These are phyloP conservation scores for Neodon shergylaensis DNA, from an alignment of 2,113 vertebrate species.

Conservation along the genomic window DNA sequence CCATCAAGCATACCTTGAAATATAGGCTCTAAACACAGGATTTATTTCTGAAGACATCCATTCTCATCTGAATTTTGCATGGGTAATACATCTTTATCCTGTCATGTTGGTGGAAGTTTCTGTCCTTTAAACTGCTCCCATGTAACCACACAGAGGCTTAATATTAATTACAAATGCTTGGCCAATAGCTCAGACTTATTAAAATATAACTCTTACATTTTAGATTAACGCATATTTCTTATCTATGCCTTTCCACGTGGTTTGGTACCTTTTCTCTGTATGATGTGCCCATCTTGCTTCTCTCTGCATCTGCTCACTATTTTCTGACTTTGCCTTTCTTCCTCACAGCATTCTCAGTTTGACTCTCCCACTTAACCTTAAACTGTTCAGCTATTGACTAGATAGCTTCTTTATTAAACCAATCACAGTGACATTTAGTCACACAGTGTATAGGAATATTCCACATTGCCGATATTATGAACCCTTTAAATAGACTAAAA, in stretches of 20 bases:
- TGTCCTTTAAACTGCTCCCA: neutral
- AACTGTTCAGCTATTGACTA: neutral
- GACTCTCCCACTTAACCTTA: neutral
- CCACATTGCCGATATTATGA: neutral
- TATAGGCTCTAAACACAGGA: neutral
- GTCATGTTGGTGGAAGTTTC: neutral
- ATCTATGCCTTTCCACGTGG: neutral
- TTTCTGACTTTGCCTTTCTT: neutral
- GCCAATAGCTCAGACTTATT: neutral
- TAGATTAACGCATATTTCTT: neutral
- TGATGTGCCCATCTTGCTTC: neutral
- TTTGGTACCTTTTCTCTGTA: neutral
- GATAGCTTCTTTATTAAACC: neutral
- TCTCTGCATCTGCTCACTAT: neutral
- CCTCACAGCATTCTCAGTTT: neutral
- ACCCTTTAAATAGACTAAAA: slow-evolving; percentile 5
- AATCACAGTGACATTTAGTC: neutral
- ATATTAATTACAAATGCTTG: neutral
- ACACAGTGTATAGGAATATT: neutral
- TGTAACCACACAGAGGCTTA: neutral
- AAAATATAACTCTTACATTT: neutral
- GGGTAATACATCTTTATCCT: neutral
- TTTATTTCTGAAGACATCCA: slow-evolving; percentile 35
- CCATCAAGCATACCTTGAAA: neutral
- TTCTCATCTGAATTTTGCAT: neutral